Conservation (phyloP, 2,888 invertebrate species). For the Agrochola macilenta region DNA sequence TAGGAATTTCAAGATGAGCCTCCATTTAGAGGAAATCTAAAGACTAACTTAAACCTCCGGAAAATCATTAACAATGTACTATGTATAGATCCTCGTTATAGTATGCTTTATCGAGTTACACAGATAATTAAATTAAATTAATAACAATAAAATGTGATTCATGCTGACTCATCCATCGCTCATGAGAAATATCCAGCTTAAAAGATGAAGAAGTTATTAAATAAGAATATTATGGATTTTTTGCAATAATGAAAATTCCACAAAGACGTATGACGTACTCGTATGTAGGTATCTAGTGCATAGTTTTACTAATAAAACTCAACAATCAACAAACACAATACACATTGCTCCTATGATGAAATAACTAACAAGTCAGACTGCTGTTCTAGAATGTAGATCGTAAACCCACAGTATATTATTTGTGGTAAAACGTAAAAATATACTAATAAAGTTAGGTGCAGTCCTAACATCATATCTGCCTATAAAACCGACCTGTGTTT, state of each 20-base stretch:
- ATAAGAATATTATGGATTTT: neutral
- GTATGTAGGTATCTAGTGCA: neutral
- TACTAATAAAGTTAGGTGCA: conserved; percentile 32
- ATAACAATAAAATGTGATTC: neutral
- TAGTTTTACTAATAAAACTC: conserved; percentile 9
- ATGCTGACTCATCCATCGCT: neutral
- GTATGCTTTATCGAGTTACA: too few species aligned
- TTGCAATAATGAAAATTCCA: conserved; percentile 9
- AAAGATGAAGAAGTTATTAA: neutral
- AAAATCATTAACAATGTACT: neutral
- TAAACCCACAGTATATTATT: neutral
- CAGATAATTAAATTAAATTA: neutral
- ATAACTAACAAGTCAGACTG: conserved; percentile 4
- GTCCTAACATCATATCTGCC: conserved; percentile 19
- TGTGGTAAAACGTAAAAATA: conserved; percentile 21
- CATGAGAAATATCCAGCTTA: conserved; percentile 6
- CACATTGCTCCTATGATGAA: conserved; percentile 2
- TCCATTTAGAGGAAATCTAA: neutral
- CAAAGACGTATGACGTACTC: neutral
- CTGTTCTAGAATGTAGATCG: conserved; percentile 20
- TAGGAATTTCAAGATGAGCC: neutral
- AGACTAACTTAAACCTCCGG: too few species aligned
- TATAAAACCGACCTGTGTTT: conserved; percentile 40
- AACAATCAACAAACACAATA: neutral
- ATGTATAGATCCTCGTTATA: too few species aligned